phyloP scores from a whole-genome alignment of 2,888 invertebrate species.

The Hybos culiciformis region DNA sequence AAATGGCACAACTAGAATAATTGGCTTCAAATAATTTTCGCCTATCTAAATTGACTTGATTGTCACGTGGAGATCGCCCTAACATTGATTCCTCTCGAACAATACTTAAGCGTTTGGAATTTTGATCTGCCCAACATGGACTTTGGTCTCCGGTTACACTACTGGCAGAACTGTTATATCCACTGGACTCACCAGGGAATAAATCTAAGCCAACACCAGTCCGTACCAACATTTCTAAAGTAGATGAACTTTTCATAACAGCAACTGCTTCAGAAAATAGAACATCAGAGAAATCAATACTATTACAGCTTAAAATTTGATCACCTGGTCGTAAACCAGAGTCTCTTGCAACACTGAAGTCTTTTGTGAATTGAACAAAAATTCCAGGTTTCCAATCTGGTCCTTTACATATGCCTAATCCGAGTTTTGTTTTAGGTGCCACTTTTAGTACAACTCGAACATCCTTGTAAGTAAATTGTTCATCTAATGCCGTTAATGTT shows the following conservation, averaged over 20 bases:
- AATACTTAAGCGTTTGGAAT: constrained; percentile 50
- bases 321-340: constrained; percentile 82
- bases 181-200: constrained; percentile 69
- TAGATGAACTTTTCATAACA: constrained; percentile 63
- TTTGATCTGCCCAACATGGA: constrained; percentile 49
- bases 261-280: constrained; percentile 73
- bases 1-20: constrained; percentile 22
- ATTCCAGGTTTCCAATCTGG: constrained; percentile 79
- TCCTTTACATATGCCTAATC: constrained; percentile 77
- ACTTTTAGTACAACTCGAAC: constrained; percentile 64
- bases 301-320: constrained; percentile 82
- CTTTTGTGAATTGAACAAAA: constrained; percentile 79
- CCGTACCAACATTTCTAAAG: constrained; percentile 60
- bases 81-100: constrained; percentile 49
- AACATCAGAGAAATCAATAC: constrained; percentile 60
- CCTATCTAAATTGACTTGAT: constrained; percentile 8
- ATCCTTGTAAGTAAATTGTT: constrained; percentile 39
- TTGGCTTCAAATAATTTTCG: constrained; percentile 26
- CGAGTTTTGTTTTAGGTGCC: constrained; percentile 68
- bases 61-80: constrained; percentile 5
- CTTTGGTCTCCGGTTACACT: constrained; percentile 64
- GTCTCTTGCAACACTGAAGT: constrained; percentile 75
- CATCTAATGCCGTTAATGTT: constrained; percentile 16
- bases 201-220: constrained; percentile 67
- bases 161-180: constrained; percentile 74